Base-by-base conservation (phyloP, 2,888 invertebrate genomes). In the Tipula lateralis region DNA sequence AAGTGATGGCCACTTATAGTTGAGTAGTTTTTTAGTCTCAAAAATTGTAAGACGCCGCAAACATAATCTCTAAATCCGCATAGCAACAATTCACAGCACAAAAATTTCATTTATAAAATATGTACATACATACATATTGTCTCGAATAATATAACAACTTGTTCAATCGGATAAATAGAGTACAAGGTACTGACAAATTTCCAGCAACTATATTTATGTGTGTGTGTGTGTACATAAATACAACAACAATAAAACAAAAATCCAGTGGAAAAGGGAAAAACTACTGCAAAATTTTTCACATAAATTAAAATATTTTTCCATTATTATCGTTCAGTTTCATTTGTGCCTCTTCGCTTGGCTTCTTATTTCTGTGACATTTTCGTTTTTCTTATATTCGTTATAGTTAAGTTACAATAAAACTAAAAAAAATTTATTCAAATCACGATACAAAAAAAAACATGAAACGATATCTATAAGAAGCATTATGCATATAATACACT, bases 241-340 rank as follows among this genome's bases (percentile, higher is more conserved):
- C 66, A 66, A 24, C 66, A 24, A 66, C 66, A 66, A 66, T 13
- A 24, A 6, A 2, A 24, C 19, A 2, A 24, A 66, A 66, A 66
- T 7, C 0, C 16, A 44, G 16, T 16, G 2, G 3, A 19, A 66
- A 24, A 34, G 9, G 16, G 29, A 81, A 82, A 82, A 82, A 82
- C 82, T 82, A 82, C 82, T 82, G 82, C 82, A 82, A 82, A 82
- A 82, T 82, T 82, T 82, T 82, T 30, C 82, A 82, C 82, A 82
- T 82, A 82, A 82, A 82, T 82, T 82, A 82, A 82, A 82, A 82
- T 82, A 30, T 30, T 82, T 82, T 82, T 82, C 82, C 82, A 30
- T 82, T 82, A 30, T 82, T 32, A 82, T 30, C 19, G 24, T 82
- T 30, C n/a, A 30, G 82, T 82, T 66, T 66, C 66, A 24, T 66